Evolutionary conservation across 2,797 vertebrate species (phyloP).

Genomic region (Rhynchotus rufescens): DNA sequence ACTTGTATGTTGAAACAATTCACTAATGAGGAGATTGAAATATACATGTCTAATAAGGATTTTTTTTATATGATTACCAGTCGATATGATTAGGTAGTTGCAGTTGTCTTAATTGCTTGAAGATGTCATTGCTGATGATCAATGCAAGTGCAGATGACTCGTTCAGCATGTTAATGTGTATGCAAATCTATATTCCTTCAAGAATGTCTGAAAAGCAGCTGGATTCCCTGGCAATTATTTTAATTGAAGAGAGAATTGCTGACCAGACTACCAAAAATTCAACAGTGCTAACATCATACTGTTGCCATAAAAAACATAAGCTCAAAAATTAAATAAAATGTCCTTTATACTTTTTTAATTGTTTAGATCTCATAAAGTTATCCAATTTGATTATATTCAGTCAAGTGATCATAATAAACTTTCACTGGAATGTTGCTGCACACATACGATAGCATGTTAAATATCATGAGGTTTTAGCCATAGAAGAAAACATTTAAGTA

Average conservation of each 20-base stretch:
- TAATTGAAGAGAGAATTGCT: not conserved
- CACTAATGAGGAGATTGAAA: not conserved
- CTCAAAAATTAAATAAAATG: not conserved
- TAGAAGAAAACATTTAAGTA: not conserved
- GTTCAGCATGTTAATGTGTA: rapidly evolving
- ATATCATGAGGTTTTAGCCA: not conserved
- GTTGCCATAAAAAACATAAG: not conserved
- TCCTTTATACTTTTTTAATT: not conserved
- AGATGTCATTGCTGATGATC: not conserved
- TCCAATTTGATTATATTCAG: not conserved
- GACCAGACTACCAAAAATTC: not conserved
- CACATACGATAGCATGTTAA: not conserved
- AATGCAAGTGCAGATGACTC: not conserved
- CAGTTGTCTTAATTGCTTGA: not conserved
- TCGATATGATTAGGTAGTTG: not conserved
- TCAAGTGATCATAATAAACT: not conserved
- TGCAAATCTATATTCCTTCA: not conserved
- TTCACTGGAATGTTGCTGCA: not conserved
- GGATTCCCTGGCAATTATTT: not conserved
- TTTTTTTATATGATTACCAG: not conserved
- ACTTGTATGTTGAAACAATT: not conserved
- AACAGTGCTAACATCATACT: not conserved
- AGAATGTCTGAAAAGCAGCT: not conserved
- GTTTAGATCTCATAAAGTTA: not conserved
- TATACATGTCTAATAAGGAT: not conserved